Evolutionary conservation across 1,140 invertebrate species (phyloP), one percentile per base, ranked within the genome.

Genomic region (Drosophila leontia): DNA sequence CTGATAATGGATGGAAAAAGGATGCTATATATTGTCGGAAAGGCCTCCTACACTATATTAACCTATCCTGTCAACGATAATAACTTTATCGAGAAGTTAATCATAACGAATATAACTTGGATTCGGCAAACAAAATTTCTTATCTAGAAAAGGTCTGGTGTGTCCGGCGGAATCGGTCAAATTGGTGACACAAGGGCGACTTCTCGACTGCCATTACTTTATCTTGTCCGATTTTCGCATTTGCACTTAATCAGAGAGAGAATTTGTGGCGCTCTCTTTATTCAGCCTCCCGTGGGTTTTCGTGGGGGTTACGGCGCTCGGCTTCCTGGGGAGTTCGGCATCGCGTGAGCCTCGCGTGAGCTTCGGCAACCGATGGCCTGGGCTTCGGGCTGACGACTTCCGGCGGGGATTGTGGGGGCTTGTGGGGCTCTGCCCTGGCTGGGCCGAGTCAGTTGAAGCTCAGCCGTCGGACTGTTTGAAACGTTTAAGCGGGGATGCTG

Each of bases 381-480:
- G 34, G 11, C 65, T 67, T 69, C 65, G 65, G 65, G 35, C 65
- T 0, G 56, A 23, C 65, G 37, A 35, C 65, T 51, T 67, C 37
- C 62, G 65, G 65, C 41, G 59, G 35, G 44, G 17, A 39, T 13
- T 26, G 65, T 70, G 69, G 60, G 23, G 35, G 41, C 45, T 51
- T 57, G 34, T 75, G 74, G 42, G 63, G 48, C 74, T 32, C 41
- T 56, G 63, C n/a, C n/a, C 15, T 51, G 12, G 75, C 44, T 45
- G 48, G 39, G 42, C 45, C 53, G 58, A 62, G 42, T 77, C 50
- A 77, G 84, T 88, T 88, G 77, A 88, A 90, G 85, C 84, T 90
- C 77, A 84, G 70, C 78, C 85, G 84, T 84, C 85, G 84, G 78
- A 84, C 74, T 78, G 84, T 71, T 78, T 80, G 51, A 78, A 68